Evolutionary conservation across 2,888 invertebrate species (phyloP).

Genomic region (Netelia inedita): DNA sequence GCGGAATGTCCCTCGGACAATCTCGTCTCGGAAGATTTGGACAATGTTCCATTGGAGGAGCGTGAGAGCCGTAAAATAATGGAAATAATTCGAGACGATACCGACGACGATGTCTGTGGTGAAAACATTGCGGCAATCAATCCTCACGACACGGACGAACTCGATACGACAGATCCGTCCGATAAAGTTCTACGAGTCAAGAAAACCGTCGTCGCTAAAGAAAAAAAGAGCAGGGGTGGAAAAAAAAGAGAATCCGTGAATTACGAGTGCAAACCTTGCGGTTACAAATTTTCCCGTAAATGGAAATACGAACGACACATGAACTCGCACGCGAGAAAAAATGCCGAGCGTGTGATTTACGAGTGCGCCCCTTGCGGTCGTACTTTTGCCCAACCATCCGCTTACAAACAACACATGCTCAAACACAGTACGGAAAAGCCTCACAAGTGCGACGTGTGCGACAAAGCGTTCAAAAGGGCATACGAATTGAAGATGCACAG

Average conservation of each 20-base stretch:
- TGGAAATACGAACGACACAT: constrained; percentile 61
- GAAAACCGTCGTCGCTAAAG: neutral
- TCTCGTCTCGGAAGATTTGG: constrained; percentile 6
- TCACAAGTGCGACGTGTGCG: constrained; percentile 67
- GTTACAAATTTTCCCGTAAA: constrained; percentile 56
- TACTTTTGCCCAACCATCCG: constrained; percentile 37
- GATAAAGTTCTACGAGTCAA: neutral
- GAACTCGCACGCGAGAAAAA: constrained; percentile 56
- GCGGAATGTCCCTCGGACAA: constrained; percentile 10
- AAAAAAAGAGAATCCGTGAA: neutral
- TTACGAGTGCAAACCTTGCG: constrained; percentile 53
- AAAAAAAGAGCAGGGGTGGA: neutral
- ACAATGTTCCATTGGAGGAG: constrained; percentile 28
- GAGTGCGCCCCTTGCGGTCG: constrained; percentile 36
- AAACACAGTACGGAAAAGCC: constrained; percentile 63
- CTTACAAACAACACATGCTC: constrained; percentile 62
- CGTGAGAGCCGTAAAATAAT: neutral
- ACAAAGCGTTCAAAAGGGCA: constrained; percentile 66
- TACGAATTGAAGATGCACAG: constrained; percentile 72
- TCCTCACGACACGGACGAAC: neutral
- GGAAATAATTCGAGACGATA: neutral
- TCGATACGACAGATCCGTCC: neutral
- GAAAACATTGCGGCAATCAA: neutral
- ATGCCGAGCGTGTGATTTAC: constrained; percentile 1
- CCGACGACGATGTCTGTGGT: neutral